A percentile compares a stretch with the other conserved stretches of the same genome.
phyloP scores from a whole-genome alignment of 2,888 invertebrate genomes.

The Drosophila paranaensis region DNA sequence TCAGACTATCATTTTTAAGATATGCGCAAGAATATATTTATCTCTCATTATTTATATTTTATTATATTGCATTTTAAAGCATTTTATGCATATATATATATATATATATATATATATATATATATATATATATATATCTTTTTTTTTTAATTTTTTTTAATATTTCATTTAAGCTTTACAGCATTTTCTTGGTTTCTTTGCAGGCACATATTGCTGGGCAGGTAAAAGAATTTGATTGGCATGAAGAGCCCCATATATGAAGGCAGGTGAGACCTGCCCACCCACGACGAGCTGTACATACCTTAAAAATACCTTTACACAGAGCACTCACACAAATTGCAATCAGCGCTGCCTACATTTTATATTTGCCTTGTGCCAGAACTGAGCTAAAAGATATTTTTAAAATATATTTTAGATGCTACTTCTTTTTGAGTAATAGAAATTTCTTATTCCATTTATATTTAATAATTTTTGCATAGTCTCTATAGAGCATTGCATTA shows the following conservation, averaged over 20 bases:
- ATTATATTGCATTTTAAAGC: no score
- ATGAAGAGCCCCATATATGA: not conserved
- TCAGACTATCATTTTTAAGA: no score
- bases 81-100: no score
- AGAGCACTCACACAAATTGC: conserved; percentile 6
- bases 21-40: no score
- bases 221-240: conserved; percentile 3
- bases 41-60: no score
- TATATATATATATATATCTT: no score
- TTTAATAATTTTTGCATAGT: not conserved
- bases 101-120: no score
- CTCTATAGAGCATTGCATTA: not conserved
- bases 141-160: no score
- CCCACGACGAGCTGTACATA: conserved; percentile 3
- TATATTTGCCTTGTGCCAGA: not conserved
- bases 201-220: not conserved
- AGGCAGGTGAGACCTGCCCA: not conserved
- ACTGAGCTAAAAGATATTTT: not conserved
- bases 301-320: conserved; percentile 3
- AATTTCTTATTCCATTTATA: not conserved
- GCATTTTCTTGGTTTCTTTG: not conserved
- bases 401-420: not conserved
- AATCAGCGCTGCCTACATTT: not conserved
- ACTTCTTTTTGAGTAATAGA: not conserved
- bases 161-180: not conserved